Conservation (phyloP, 2,113 vertebrate species). For the Orientallactaga bullata region DNA sequence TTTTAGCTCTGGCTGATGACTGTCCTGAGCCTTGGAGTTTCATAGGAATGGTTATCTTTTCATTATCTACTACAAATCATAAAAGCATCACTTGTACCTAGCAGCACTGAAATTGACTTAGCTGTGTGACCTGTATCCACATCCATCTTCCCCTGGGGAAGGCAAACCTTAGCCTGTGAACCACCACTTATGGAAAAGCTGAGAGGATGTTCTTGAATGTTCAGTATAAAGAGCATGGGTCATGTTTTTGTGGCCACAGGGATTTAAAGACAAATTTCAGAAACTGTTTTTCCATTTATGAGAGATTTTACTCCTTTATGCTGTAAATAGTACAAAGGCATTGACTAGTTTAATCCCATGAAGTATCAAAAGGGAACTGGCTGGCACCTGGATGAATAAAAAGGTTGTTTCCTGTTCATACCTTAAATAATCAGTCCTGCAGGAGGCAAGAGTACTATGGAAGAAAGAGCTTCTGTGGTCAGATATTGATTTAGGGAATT, state of each 20-base stretch:
- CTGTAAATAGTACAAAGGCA: constrained; percentile 24
- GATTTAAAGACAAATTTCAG: not conserved
- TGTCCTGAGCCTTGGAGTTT: not conserved
- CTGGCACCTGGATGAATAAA: not conserved
- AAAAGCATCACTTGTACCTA: not conserved
- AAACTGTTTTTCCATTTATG: not conserved
- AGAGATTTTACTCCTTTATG: not conserved
- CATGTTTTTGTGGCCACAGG: not conserved
- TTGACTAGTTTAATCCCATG: not conserved
- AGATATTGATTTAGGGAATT: not conserved
- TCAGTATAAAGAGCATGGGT: not conserved
- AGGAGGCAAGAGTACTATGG: not conserved
- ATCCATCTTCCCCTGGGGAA: not conserved
- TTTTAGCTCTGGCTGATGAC: not conserved
- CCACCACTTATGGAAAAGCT: not conserved
- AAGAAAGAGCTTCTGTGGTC: not conserved
- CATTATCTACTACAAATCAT: not conserved
- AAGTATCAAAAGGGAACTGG: not conserved
- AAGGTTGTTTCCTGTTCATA: constrained; percentile 22
- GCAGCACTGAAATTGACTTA: not conserved
- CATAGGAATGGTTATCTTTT: not conserved
- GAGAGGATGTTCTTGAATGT: not conserved
- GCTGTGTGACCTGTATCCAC: not conserved
- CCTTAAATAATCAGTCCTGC: not conserved
- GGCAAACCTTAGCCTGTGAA: not conserved